A percentile compares a stretch with the other conserved stretches of the same genome.
Evolutionary conservation across 1,140 invertebrate species (phyloP).

Genomic region (Macrotrachela quadricornifera): DNA sequence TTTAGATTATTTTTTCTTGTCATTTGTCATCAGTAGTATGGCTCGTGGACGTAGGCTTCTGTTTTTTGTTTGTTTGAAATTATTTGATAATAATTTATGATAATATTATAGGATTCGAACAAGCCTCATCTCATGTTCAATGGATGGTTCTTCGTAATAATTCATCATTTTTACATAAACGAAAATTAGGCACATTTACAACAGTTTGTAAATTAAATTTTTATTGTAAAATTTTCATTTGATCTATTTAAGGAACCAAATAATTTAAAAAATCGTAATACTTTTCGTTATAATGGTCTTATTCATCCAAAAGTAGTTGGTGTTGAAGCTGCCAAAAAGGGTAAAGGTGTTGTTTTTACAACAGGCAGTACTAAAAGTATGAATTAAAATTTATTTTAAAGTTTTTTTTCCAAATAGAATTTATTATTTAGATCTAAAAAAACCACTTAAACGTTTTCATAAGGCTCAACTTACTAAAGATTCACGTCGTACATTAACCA

Average conservation of each 20-base stretch:
- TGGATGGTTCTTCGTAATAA: conserved; percentile 86
- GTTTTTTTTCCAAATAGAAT: conserved; percentile 11
- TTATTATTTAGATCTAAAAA: conserved; percentile 22
- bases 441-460: conserved; percentile 50
- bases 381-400: conserved; percentile 7
- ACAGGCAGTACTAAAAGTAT: conserved; percentile 43
- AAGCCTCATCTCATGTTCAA: conserved; percentile 15
- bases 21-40: no score
- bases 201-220: conserved; percentile 40
- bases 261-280: conserved; percentile 68
- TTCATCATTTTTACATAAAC: conserved; percentile 65
- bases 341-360: conserved; percentile 69
- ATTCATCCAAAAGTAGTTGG: conserved; percentile 66
- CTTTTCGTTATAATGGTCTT: conserved; percentile 69
- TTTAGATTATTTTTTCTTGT: no score
- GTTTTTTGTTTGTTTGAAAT: no score
- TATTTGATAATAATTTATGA: no score
- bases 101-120: no score
- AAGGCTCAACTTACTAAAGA: conserved; percentile 41
- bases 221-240: not conserved
- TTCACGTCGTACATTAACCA: conserved; percentile 54
- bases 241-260: conserved; percentile 51
- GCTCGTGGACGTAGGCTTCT: no score
- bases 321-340: conserved; percentile 50
- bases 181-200: conserved; percentile 68